Evolutionary conservation across 2,888 invertebrate genomes (phyloP), one percentile per base, ranked within the genome.

Genomic region (Pristionchus fissidentatus): DNA sequence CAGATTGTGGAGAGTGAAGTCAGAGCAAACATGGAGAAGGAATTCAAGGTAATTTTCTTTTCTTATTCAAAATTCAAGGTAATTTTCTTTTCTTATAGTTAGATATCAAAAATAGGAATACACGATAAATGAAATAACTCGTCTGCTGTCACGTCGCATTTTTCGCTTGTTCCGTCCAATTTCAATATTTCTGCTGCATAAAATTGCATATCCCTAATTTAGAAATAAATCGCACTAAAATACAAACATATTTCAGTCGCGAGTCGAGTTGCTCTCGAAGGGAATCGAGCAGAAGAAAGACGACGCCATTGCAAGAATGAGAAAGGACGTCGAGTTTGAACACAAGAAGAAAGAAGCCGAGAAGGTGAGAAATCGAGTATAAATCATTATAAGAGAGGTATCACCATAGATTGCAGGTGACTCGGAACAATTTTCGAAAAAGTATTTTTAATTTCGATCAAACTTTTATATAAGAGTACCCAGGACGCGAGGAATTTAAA

Each of bases 281-380:
- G 90, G 90, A 4, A 83, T 91, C 5, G 90, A 90, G 77, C 87
- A 88, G 80, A 89, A 90, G 83, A 89, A 89, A 55, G 88, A 89
- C 35, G 89, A 89, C 22, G 87, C 87, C 13, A 84, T 91, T 29
- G 85, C 86, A 32, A 84, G 88, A 38, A 83, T 87, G 26, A 85
- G 87, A 46, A 90, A 90, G 49, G 89, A 90, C 10, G 83, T 88
- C 4, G 89, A 90, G 49, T 85, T 84, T 35, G 90, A 90, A 43
- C 83, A 85, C 35, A 87, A 86, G 66, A 84, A 85, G 19, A 60
- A 84, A 32, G 82, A 84, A 1, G 32, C 83, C n/a, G 86, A 89
- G 46, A 85, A 85, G 52, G 88, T 87, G 35, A 55, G 29, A 19
- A 19, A 7, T 13, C 26, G 5, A 22, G 1, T 7, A 57, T 19